phyloP scores from a whole-genome alignment of 2,797 vertebrate species.

The Pseudochirops cupreus region DNA sequence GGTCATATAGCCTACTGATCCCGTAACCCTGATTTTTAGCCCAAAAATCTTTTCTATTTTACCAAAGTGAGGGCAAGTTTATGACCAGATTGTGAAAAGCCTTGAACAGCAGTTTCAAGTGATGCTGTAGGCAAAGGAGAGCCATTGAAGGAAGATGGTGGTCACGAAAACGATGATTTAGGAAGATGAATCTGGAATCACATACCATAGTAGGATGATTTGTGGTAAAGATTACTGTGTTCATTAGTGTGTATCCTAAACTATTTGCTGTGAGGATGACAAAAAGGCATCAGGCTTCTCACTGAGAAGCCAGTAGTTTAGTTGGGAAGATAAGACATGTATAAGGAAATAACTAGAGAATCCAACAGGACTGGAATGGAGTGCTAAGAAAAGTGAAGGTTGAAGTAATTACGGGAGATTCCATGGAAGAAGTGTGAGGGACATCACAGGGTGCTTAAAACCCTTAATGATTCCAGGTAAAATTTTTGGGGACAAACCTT shows the following conservation, averaged over 20 bases:
- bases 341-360: background rate
- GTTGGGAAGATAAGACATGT: background rate
- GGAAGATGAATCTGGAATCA: background rate
- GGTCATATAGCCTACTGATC: background rate
- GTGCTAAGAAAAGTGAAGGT: background rate
- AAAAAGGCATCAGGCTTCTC: background rate
- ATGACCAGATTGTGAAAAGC: background rate
- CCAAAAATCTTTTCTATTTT: background rate
- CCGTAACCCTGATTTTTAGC: background rate
- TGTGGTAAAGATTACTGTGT: background rate
- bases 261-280: background rate
- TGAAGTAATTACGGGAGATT: conserved; percentile 5
- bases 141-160: background rate
- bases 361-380: background rate
- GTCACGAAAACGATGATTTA: background rate
- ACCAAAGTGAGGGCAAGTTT: background rate
- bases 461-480: background rate
- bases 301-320: background rate
- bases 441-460: background rate
- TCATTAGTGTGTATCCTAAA: background rate
- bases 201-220: background rate
- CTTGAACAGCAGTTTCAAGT: background rate
- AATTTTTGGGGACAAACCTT: background rate
- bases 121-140: background rate
- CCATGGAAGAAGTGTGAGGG: conserved; percentile 23